Conservation (phyloP, 2,888 invertebrate genomes). For the Drosophila colorata region DNA sequence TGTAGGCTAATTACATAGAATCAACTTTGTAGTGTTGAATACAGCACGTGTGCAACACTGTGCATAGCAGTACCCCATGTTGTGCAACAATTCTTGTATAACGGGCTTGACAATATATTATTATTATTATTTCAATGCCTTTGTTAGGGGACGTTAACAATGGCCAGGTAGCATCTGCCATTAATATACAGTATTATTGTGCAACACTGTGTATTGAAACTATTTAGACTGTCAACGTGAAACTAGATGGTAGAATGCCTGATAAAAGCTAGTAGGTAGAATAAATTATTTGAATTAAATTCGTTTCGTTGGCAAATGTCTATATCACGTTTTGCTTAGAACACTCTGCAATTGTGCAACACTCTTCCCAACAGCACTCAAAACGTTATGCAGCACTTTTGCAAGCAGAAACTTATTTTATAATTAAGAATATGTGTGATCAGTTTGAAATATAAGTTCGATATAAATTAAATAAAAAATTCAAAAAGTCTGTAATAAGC, state of each 20-base stretch:
- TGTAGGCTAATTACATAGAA: not conserved
- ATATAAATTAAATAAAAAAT: no score
- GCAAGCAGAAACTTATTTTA: no score
- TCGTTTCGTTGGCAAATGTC: no score
- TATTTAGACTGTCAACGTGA: not conserved
- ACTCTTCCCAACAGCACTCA: no score
- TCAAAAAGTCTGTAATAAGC: no score
- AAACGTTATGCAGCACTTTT: no score
- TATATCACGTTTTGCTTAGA: not conserved
- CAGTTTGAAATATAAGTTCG: no score
- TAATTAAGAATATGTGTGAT: no score
- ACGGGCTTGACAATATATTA: not conserved
- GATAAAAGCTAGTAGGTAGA: no score
- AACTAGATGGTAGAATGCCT: not conserved
- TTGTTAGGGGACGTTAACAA: not conserved
- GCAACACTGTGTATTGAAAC: not conserved
- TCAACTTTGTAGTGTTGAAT: not conserved
- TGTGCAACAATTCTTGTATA: conserved; percentile 4
- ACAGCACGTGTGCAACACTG: conserved; percentile 5
- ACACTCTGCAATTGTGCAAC: no score
- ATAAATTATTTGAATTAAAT: not conserved
- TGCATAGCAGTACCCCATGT: not conserved
- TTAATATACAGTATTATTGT: not conserved
- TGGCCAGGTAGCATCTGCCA: not conserved
- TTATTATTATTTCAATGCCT: no score